These are phyloP conservation scores for Anarrhichthys ocellatus DNA, from an alignment of 2,113 vertebrate species.

Conservation along the genomic window DNA sequence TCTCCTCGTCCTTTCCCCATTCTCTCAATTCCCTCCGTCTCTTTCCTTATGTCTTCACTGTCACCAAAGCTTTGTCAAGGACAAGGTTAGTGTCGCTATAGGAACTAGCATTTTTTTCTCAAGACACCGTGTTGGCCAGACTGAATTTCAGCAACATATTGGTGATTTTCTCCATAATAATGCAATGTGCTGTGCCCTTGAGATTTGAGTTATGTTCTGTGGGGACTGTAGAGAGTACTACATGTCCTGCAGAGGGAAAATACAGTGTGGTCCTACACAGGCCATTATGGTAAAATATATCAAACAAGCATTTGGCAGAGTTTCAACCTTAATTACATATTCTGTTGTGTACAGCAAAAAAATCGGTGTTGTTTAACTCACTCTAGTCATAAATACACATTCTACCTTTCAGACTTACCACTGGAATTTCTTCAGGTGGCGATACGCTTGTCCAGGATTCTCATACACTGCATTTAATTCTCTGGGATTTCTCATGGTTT, in stretches of 20 bases:
- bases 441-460: neutral
- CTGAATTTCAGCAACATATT: neutral
- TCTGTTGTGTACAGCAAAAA: neutral
- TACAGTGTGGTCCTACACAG: neutral
- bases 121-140: neutral
- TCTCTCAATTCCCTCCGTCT: neutral
- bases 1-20: neutral
- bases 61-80: neutral
- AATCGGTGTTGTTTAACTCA: neutral
- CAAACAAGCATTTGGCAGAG: neutral
- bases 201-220: slow-evolving; percentile 1
- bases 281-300: neutral
- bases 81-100: neutral
- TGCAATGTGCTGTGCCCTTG: neutral
- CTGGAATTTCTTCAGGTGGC: neutral
- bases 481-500: neutral
- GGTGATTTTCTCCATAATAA: neutral
- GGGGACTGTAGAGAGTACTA: neutral
- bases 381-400: neutral
- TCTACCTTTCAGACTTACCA: neutral
- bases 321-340: neutral
- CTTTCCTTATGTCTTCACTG: neutral
- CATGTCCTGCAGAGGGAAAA: neutral
- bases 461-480: neutral
- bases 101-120: slow-evolving; percentile 36